Evolutionary conservation across 2,888 invertebrate species (phyloP).

Genomic region (Zaprionus lineosus): DNA sequence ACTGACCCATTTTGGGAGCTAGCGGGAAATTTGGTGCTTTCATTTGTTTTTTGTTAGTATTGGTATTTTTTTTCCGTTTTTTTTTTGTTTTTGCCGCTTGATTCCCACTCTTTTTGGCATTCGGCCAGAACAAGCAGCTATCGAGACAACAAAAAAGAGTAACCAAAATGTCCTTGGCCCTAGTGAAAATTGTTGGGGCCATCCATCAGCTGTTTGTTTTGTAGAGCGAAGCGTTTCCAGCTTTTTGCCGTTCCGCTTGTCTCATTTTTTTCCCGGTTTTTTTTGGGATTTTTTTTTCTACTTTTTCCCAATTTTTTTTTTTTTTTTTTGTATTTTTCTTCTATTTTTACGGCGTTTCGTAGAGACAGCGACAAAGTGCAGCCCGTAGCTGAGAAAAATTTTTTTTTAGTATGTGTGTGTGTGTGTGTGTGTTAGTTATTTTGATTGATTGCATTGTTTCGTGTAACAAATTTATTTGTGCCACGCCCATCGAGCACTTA

Average conservation of each 20-base stretch:
- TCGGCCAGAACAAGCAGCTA: conserved; percentile 25
- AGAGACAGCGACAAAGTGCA: conserved; percentile 57
- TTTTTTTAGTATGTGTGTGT: conserved; percentile 3
- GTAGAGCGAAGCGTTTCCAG: conserved; percentile 53
- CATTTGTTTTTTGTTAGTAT: too few species aligned
- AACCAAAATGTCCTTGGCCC: conserved; percentile 65
- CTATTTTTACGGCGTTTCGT: not conserved
- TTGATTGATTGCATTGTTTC: conserved; percentile 75
- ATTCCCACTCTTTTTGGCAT: conserved; percentile 44
- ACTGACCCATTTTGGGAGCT: conserved; percentile 50
- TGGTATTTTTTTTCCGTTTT: too few species aligned
- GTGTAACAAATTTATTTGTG: conserved; percentile 71
- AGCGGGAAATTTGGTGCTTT: too few species aligned
- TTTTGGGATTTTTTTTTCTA: too few species aligned
- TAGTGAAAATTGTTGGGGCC: conserved; percentile 60
- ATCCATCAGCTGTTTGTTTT: conserved; percentile 68
- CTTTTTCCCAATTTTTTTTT: conserved; percentile 8
- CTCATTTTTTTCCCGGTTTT: conserved; percentile 8
- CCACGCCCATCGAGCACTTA: conserved; percentile 45
- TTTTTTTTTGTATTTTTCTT: conserved; percentile 6
- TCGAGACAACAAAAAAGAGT: conserved; percentile 7
- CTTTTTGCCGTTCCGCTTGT: conserved; percentile 36
- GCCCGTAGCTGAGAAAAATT: conserved; percentile 29
- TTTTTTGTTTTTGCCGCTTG: conserved; percentile 27
- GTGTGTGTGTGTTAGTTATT: conserved; percentile 51